These are phyloP conservation scores for Mirza zaza DNA, from an alignment of 2,113 vertebrate species.

Conservation along the genomic window DNA sequence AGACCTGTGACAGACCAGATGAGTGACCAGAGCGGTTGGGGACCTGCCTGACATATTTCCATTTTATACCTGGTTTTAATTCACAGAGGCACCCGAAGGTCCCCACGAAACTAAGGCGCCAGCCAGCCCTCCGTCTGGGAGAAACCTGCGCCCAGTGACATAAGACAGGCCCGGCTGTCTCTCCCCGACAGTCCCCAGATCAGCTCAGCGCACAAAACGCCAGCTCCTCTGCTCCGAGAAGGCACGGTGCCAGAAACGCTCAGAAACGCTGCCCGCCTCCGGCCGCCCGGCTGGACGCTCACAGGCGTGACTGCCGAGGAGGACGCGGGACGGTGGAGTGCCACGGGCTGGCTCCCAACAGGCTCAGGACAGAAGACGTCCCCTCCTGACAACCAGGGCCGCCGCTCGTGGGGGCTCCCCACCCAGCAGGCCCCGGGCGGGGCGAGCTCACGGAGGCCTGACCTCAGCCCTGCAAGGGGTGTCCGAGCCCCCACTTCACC, in stretches of 20 bases:
- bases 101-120: background rate
- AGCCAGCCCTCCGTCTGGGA: background rate
- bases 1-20: background rate
- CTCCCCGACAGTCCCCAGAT: background rate
- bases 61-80: background rate
- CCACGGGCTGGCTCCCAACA: background rate
- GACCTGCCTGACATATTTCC: background rate
- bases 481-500: background rate
- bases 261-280: background rate
- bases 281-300: background rate
- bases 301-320: background rate
- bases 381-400: too few species aligned
- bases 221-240: background rate
- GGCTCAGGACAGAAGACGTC: background rate
- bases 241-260: background rate
- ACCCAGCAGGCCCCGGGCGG: background rate
- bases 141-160: background rate
- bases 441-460: background rate
- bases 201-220: background rate
- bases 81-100: background rate
- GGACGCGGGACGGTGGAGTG: background rate
- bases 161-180: background rate
- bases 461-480: background rate
- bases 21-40: background rate
- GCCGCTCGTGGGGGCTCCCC: background rate